Evolutionary conservation across 2,797 vertebrate species (phyloP).

Genomic region (Phalloptychus januarius): DNA sequence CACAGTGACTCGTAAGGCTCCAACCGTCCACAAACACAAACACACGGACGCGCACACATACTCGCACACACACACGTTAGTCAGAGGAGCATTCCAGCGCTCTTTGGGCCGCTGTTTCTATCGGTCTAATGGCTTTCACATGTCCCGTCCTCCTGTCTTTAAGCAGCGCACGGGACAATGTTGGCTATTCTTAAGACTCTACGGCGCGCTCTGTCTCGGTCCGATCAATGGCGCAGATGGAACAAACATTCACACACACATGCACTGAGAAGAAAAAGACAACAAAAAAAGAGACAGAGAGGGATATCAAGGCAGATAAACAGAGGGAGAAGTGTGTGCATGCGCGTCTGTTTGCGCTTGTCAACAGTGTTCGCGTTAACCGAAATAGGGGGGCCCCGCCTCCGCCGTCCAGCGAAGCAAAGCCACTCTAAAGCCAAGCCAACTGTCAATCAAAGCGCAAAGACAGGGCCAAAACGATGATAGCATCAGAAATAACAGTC

Average conservation of each 20-base stretch:
- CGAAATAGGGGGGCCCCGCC: conserved; percentile 58
- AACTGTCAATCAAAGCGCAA: conserved; percentile 68
- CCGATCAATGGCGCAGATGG: conserved; percentile 58
- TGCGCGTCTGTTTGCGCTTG: conserved; percentile 50
- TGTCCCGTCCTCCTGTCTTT: conserved; percentile 74
- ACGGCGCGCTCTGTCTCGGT: conserved; percentile 54
- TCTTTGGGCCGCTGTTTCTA: conserved; percentile 79
- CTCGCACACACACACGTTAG: conserved; percentile 61
- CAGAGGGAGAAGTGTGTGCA: conserved; percentile 53
- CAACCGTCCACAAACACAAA: conserved; percentile 40
- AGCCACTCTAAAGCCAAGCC: conserved; percentile 59
- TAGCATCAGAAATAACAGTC: conserved; percentile 74
- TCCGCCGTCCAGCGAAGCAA: conserved; percentile 56
- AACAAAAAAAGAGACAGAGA: conserved; percentile 49
- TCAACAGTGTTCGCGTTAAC: conserved; percentile 51
- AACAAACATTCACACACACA: conserved; percentile 65
- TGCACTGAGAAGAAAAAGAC: conserved; percentile 20
- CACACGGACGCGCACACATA: not conserved
- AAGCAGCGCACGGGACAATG: conserved; percentile 75
- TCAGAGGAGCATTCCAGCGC: conserved; percentile 76
- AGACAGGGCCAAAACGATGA: conserved; percentile 60
- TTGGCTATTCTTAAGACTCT: conserved; percentile 74
- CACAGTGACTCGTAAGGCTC: conserved; percentile 50
- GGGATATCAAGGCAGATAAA: conserved; percentile 52
- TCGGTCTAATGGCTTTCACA: conserved; percentile 83